Percentiles rank a stretch among this genome's conserved stretches.
Conservation (phyloP, 2,888 invertebrate genomes). For the Masnerella sp. region DNA sequence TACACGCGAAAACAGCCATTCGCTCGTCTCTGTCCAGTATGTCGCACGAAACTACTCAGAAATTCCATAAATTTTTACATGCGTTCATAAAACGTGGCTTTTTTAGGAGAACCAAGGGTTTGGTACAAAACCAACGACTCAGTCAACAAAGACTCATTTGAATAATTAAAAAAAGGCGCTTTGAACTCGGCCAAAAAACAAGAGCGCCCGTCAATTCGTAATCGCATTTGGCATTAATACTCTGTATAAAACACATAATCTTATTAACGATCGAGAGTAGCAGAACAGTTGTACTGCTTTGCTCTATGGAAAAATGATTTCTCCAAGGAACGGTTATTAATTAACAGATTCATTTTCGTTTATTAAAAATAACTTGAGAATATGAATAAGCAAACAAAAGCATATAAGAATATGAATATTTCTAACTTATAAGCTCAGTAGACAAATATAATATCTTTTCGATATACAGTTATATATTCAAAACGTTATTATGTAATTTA, state of each 20-base stretch:
- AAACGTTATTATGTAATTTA: too few species aligned
- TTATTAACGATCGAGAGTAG: slow-evolving; percentile 8
- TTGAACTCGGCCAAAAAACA: not conserved
- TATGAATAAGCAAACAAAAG: too few species aligned
- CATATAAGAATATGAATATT: too few species aligned
- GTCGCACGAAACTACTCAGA: slow-evolving; percentile 51
- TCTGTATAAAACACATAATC: slow-evolving; percentile 13
- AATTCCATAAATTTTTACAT: slow-evolving; percentile 55
- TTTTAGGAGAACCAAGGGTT: slow-evolving; percentile 33
- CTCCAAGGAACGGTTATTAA: too few species aligned
- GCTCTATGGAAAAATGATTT: not conserved
- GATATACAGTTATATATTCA: too few species aligned
- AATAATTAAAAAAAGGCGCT: slow-evolving; percentile 14
- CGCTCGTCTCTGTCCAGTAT: slow-evolving; percentile 40
- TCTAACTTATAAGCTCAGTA: too few species aligned
- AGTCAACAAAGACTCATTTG: slow-evolving; percentile 8
- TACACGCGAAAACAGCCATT: slow-evolving; percentile 49
- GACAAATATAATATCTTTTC: too few species aligned
- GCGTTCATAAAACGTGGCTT: slow-evolving; percentile 36
- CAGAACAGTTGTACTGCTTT: slow-evolving; percentile 7
- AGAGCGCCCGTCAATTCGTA: slow-evolving; percentile 20
- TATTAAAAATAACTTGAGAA: too few species aligned
- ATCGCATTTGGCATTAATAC: slow-evolving; percentile 18
- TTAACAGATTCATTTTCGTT: too few species aligned
- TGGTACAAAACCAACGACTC: slow-evolving; percentile 24